These are phyloP conservation scores for Ylistrum balloti DNA, from an alignment of 1,140 invertebrate species.

Conservation along the genomic window DNA sequence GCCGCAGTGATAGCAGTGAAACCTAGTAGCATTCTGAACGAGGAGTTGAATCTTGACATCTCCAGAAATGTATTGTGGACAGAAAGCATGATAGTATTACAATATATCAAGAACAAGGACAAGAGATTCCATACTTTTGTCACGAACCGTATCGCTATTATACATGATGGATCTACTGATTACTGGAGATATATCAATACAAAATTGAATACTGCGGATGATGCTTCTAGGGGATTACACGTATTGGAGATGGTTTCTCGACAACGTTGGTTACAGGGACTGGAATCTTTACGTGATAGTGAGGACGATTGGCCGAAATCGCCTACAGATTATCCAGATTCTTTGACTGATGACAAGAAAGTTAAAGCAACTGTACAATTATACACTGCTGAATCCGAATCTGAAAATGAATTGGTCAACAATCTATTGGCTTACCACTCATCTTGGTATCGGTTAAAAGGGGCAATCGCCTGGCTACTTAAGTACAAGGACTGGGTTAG, in stretches of 20 bases:
- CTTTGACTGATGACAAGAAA: too few species aligned
- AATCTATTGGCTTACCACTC: too few species aligned
- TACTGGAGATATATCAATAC: constrained; percentile 57
- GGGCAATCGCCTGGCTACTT: not conserved
- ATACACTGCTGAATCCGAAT: too few species aligned
- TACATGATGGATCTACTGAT: constrained; percentile 32
- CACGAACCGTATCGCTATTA: constrained; percentile 48
- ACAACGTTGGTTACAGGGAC: not conserved
- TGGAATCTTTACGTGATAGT: not conserved
- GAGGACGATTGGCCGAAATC: not conserved
- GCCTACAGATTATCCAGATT: too few species aligned
- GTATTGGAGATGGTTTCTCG: not conserved
- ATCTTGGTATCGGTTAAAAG: not conserved
- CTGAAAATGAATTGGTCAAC: too few species aligned
- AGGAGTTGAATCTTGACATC: constrained; percentile 49
- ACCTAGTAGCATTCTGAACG: not conserved
- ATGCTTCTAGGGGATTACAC: constrained; percentile 58
- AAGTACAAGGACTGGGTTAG: not conserved
- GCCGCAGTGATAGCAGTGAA: constrained; percentile 46
- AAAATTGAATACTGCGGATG: constrained; percentile 59
- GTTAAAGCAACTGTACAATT: too few species aligned
- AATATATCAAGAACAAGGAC: constrained; percentile 58
- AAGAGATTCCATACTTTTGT: constrained; percentile 58
- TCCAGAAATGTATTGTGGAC: constrained; percentile 54
- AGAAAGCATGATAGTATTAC: constrained; percentile 58